These are phyloP conservation scores for Crypturellus undulatus DNA, from an alignment of 2,113 vertebrate species.

Conservation along the genomic window DNA sequence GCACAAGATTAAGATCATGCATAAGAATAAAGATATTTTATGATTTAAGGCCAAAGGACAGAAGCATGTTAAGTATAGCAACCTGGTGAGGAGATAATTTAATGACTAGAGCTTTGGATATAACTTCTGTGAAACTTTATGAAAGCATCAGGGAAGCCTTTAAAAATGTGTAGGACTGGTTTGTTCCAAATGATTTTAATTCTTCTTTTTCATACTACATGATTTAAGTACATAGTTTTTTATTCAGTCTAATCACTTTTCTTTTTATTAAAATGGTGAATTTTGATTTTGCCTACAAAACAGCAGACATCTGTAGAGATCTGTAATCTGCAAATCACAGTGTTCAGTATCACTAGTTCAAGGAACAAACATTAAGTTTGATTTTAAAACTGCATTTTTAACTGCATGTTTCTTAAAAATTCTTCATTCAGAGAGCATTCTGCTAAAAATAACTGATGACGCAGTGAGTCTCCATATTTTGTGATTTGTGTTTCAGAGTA, in stretches of 20 bases:
- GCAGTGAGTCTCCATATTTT: neutral
- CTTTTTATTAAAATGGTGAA: neutral
- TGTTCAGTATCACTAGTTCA: neutral
- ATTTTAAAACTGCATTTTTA: neutral
- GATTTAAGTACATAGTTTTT: neutral
- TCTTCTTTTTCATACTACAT: neutral
- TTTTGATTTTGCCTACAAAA: neutral
- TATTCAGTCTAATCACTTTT: neutral
- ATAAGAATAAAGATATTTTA: neutral
- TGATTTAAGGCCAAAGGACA: neutral
- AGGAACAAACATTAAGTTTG: neutral
- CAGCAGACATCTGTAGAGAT: neutral
- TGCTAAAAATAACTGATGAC: conserved; percentile 27
- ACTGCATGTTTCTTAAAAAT: conserved; percentile 4
- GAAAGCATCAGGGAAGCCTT: neutral
- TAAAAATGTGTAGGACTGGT: neutral
- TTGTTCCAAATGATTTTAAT: neutral
- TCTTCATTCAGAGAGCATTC: neutral
- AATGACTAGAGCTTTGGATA: neutral
- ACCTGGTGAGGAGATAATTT: neutral
- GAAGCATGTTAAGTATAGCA: neutral
- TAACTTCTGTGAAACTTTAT: neutral
- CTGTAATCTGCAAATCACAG: neutral
- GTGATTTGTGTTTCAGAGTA: conserved; percentile 21
- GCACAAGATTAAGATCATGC: too few relatives aligned